A percentile compares a stretch with the other conserved stretches of the same genome.
These are phyloP conservation scores for Zootoca vivipara DNA, from an alignment of 2,113 vertebrate genomes.

Conservation along the genomic window DNA sequence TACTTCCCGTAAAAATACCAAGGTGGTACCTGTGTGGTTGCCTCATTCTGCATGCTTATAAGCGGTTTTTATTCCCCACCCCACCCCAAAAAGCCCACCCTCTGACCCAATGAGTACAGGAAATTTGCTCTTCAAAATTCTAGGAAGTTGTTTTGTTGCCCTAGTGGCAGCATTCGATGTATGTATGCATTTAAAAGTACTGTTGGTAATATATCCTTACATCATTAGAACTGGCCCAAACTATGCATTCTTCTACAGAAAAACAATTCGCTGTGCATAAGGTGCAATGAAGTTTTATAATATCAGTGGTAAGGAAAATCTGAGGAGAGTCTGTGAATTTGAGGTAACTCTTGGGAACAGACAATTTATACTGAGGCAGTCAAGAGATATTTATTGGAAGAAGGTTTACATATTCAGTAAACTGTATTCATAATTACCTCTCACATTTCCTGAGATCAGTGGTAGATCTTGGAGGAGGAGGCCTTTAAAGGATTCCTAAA, in stretches of 20 bases:
- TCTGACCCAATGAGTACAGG: conserved; percentile 4
- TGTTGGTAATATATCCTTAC: background rate
- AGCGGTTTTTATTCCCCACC: background rate
- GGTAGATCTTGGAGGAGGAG: background rate
- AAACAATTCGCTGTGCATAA: background rate
- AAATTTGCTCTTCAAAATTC: background rate
- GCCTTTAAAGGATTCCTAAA: background rate
- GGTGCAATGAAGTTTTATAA: background rate
- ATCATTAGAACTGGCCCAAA: background rate
- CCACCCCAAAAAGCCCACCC: background rate
- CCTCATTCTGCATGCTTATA: background rate
- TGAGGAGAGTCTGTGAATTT: background rate
- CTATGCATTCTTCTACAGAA: background rate
- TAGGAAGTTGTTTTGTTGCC: no score
- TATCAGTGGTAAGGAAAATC: background rate
- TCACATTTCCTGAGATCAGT: conserved; percentile 14
- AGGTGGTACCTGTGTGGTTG: background rate
- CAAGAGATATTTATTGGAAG: background rate
- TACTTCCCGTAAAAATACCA: background rate
- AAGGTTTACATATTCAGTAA: conserved; percentile 1
- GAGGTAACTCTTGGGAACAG: background rate
- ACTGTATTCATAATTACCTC: conserved; percentile 4
- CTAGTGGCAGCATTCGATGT: background rate
- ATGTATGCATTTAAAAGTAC: background rate
- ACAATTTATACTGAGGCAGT: background rate